Base-by-base conservation (phyloP, 2,797 vertebrate genomes). In the Alcedo quadribrachys region DNA sequence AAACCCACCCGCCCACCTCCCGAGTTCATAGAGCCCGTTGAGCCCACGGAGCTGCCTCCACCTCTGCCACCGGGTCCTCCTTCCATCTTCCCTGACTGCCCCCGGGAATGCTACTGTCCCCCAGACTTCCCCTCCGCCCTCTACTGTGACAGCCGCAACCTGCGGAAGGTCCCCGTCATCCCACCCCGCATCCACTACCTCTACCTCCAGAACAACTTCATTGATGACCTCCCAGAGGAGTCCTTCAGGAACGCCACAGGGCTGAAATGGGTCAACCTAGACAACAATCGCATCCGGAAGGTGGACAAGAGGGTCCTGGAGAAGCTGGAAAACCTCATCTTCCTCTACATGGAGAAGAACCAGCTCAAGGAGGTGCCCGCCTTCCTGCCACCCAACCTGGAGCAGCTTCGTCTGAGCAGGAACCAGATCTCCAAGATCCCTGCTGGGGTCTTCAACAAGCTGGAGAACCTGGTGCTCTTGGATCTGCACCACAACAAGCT, bases 151-250 rank as follows among this genome's bases (percentile, higher is more conserved):
- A 99, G 98, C 97, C 98, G 99, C 69, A 99, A 99, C 98, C 98
- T 99, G 87, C 98, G 99, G 42, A 97, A 95, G 81, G 97, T 99
- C 74, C 99, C 99, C 0, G 33, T 97, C 90, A 98, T 99, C 96
- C 99, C 99, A 0, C 7, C 97, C 19, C 98, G 99, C 93, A 98
- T 98, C 89, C 98, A 99, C 89, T 99, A 99, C 97, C 97, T 99
- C 87, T 99, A 99, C 92, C 98, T 99, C 57, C 99, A 99, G 96
- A 99, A 99, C 97, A 99, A 99, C 96, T 99, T 98, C 98, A 99
- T 99, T 65, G 98, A 98, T 1, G 98, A 98, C 87, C 98, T 99
- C 69, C 98, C 98, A 0, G 97, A 98, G 30, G 98, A 99, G 42
- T 88, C 99, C 21, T 99, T 99, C 94, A 91, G 86, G 66, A 99